Evolutionary conservation across 2,113 vertebrate genomes (phyloP), one percentile per base, ranked within the genome.

Genomic region (Phycodurus eques): DNA sequence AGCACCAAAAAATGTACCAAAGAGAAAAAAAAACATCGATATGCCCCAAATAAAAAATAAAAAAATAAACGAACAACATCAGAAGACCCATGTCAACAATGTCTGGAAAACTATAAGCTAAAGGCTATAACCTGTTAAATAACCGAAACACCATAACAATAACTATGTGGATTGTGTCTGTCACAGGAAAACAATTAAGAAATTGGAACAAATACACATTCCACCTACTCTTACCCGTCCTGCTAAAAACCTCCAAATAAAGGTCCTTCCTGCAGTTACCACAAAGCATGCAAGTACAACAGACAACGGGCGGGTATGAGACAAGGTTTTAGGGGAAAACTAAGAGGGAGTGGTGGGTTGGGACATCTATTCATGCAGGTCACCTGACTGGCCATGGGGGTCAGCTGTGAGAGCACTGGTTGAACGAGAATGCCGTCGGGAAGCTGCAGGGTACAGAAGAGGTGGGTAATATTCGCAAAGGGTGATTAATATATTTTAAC

Each of bases 391-490:
- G 94, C 96, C 93, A 89, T 96, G 94, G 91, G 96, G 95, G 86
- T 99, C 96, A 85, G 96, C 92, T 92, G 98, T 94, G 93, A 99
- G 95, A 87, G 98, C 98, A 82, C 98, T 99, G 96, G 98, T 99
- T 91, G 98, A 99, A 88, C 98, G 96, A 92, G 98, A 99, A 93
- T 98, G 96, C 87, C 96, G 96, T 95, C 97, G 96, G 93, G 97
- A 98, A 90, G 95, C 98, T 99, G 97, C 91, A 89, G 93, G 94
- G 94, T 92, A 94, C 93, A 94, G 94, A 94, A 94, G 92, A 84
- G 95, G 78, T 65, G 69, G 73, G 81, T 68, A 3, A 82, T 75
- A 89, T 53, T 78, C 70, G 5, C 60, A 93, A 92, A 69, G 19
- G 83, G 92, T 90, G 85, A 92, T 96, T 95, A 96, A 94, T 92